Base-by-base conservation (phyloP, 2,113 vertebrate species). In the Rhinichthys klamathensis region DNA sequence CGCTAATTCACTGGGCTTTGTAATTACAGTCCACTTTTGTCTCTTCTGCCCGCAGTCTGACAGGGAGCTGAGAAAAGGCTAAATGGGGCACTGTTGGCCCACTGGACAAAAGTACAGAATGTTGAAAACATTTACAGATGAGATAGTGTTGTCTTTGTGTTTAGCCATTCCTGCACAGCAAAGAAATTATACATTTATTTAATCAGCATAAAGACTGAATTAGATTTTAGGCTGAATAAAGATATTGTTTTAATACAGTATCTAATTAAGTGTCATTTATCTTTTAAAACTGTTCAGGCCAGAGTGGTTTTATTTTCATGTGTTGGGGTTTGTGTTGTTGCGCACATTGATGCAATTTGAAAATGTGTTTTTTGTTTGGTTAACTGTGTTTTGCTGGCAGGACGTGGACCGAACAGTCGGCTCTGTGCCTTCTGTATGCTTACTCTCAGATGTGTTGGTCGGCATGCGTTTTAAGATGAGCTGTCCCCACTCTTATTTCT, bases 401-500 rank as follows among this genome's bases (percentile, higher is more conserved):
- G 32, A 70, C 4, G 4, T 56, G 2, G 18, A 23, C 18, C 1
- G 6, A 56, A 56, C 18, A 56, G 18, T 70, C 2, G n/a, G 49
- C 12, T 63, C n/a, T 70, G 79, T 79, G 58, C 27, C 65, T 13
- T 88, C 87, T 92, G 91, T 93, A 93, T 93, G 90, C 88, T 89
- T 92, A 90, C 86, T 89, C 86, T 90, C 69, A 65, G 80, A 80
- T 83, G 88, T 88, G 87, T 89, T 21, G 46, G 87, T 85, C 27
- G 90, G 91, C 87, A 91, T 93, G 91, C 73, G 85, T 92, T 91
- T 92, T 86, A 93, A 93, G 91, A 91, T 83, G 90, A 92, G 89
- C 77, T 11, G 63, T 46, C 84, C 72, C 87, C 86, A 58, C 83
- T 56, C 87, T 72, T 46, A 94, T 92, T 95, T 67, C 89, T 87